Evolutionary conservation across 2,113 vertebrate species (phyloP).

Genomic region (Tauraco erythrolophus): DNA sequence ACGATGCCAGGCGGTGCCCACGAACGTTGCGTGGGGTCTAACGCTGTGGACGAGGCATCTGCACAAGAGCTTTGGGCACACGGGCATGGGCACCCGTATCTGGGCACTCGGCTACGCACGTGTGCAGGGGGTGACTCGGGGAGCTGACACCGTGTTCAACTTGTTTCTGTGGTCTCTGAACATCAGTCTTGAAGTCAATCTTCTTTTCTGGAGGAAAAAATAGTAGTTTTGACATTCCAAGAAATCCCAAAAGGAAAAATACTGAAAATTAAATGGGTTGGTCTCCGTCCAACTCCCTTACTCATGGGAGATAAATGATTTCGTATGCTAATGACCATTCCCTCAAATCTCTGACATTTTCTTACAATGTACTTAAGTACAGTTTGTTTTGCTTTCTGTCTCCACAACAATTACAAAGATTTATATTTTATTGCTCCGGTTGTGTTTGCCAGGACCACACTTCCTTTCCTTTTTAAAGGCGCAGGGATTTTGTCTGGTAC

Average conservation of each 20-base stretch:
- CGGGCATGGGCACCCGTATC: rapidly evolving
- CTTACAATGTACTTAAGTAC: slow-evolving; percentile 76
- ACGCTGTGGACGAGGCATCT: background rate
- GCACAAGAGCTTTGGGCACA: background rate
- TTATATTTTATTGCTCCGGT: slow-evolving; percentile 75
- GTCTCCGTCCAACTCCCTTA: slow-evolving; percentile 23
- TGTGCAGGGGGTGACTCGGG: background rate
- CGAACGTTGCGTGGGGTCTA: rapidly evolving
- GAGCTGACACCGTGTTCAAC: background rate
- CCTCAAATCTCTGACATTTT: slow-evolving; percentile 72
- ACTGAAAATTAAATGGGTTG: slow-evolving; percentile 67
- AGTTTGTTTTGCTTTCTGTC: slow-evolving; percentile 83
- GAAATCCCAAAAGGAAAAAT: slow-evolving; percentile 66
- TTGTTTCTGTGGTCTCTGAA: background rate
- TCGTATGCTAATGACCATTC: slow-evolving; percentile 70
- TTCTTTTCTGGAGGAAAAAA: slow-evolving; percentile 53
- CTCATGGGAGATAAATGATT: slow-evolving; percentile 72
- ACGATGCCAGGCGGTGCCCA: background rate
- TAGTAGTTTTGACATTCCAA: slow-evolving; percentile 64
- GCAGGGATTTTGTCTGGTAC: background rate
- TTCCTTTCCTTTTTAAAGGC: slow-evolving; percentile 76
- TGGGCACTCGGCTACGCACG: rapidly evolving
- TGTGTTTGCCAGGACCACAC: slow-evolving; percentile 70
- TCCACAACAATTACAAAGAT: slow-evolving; percentile 82
- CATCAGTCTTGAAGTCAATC: slow-evolving; percentile 23